phyloP scores from a whole-genome alignment of 1,140 invertebrate genomes.

The Caenorhabditis remanei region DNA sequence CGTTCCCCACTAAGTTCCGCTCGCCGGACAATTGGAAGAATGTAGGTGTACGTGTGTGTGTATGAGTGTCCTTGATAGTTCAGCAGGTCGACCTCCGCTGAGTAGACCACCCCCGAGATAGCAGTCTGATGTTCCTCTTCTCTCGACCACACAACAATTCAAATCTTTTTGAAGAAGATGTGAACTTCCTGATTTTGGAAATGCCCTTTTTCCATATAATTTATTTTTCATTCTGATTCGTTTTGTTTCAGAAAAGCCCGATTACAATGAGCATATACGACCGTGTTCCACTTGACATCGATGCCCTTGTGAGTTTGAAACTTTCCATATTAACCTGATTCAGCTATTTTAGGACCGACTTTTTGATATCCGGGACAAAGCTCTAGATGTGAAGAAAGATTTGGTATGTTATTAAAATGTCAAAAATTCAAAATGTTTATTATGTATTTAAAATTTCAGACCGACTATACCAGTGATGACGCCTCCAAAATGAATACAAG shows the following conservation, averaged over 20 bases:
- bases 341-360: not conserved
- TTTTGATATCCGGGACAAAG: constrained; percentile 19
- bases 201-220: constrained; percentile 4
- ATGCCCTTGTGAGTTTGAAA: not conserved
- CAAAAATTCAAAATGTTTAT: not conserved
- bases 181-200: not conserved
- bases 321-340: not conserved
- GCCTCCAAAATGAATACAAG: constrained; percentile 34
- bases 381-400: constrained; percentile 28
- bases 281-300: constrained; percentile 22
- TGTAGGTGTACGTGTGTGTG: constrained; percentile 6
- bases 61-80: constrained; percentile 33
- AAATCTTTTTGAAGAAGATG: not conserved
- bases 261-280: constrained; percentile 39
- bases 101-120: constrained; percentile 28
- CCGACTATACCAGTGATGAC: not conserved
- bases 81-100: constrained; percentile 41
- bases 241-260: not conserved
- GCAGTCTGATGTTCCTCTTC: not conserved
- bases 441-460: not conserved
- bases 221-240: not conserved
- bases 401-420: not conserved
- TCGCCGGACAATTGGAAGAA: not conserved
- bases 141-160: not conserved
- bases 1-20: not conserved